Percentiles rank a stretch among this genome's conserved stretches.
Evolutionary conservation across 2,113 vertebrate species (phyloP).

Genomic region (Macaca mulatta): DNA sequence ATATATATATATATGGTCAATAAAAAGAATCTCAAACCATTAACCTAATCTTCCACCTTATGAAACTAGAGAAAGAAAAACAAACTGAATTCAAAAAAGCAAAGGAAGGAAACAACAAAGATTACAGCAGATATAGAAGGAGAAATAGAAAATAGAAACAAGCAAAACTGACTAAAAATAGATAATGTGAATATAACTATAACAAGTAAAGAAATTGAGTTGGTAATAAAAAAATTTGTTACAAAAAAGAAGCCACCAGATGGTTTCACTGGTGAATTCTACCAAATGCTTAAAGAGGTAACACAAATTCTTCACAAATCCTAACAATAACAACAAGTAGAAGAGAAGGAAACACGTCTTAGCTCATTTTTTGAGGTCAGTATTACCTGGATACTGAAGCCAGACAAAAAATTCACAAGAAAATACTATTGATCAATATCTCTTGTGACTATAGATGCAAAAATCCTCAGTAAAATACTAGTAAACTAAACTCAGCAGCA

Average conservation of each 20-base stretch:
- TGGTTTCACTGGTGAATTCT: not conserved
- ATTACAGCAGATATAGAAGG: no score
- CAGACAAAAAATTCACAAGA: not conserved
- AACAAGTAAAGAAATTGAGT: no score
- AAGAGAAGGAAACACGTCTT: not conserved
- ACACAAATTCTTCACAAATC: not conserved
- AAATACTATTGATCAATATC: not conserved
- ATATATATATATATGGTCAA: not conserved
- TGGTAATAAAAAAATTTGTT: not conserved
- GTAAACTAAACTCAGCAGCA: not conserved
- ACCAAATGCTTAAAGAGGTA: not conserved
- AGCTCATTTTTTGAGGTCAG: not conserved
- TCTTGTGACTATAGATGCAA: not conserved
- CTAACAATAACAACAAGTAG: not conserved
- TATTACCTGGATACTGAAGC: no score
- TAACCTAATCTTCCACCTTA: no score
- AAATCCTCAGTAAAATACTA: not conserved
- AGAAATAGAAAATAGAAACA: not conserved
- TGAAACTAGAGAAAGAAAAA: not conserved
- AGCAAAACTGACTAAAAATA: not conserved
- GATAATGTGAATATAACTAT: no score
- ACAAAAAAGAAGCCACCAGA: not conserved
- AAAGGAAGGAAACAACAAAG: no score
- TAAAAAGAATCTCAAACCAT: not conserved
- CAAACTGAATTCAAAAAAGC: not conserved